These are phyloP conservation scores for Homarus gammarus DNA, from an alignment of 2,888 invertebrate genomes.

Conservation along the genomic window DNA sequence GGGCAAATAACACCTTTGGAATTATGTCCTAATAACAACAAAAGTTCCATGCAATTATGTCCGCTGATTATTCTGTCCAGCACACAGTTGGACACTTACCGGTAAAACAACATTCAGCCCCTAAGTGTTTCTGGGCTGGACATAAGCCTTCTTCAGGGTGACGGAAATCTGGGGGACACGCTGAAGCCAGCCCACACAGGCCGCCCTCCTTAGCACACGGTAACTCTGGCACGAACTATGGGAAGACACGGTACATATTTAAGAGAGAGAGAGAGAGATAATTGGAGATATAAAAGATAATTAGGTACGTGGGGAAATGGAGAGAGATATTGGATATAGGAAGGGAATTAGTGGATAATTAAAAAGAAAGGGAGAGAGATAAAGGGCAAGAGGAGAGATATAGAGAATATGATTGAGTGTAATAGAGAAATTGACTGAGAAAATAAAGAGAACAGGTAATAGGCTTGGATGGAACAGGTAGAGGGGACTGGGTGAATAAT, in stretches of 20 bases:
- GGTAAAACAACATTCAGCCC: constrained; percentile 25
- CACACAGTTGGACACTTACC: no score
- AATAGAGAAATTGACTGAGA: no score
- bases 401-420: neutral
- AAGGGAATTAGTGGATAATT: neutral
- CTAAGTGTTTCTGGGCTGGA: constrained; percentile 30
- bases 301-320: neutral
- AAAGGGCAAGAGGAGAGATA: neutral
- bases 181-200: constrained; percentile 26
- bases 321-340: neutral
- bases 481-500: no score
- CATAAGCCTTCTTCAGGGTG: constrained; percentile 28
- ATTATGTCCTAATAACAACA: neutral
- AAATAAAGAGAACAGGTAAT: no score
- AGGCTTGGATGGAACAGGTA: no score
- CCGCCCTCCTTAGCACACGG: constrained; percentile 19
- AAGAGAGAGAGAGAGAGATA: no score
- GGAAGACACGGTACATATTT: neutral
- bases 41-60: neutral
- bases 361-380: no score
- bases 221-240: constrained; percentile 23
- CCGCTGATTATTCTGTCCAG: neutral
- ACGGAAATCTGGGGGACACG: neutral
- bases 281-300: neutral
- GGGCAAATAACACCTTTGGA: no score